Conservation (phyloP, 2,113 vertebrate species). For the Junco hyemalis region DNA sequence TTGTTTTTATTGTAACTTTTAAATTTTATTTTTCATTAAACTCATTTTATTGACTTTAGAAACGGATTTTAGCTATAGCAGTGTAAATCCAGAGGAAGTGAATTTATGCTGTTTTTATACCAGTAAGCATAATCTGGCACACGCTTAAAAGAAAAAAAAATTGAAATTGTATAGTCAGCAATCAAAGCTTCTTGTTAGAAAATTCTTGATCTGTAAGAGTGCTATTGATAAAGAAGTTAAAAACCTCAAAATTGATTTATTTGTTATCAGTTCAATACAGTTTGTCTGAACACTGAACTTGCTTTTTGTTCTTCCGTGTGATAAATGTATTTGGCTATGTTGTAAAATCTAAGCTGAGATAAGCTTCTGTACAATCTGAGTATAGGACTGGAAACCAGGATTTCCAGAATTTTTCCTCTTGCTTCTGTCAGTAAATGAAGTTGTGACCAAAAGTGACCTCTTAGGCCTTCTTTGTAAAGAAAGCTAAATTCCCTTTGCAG, state of each 20-base stretch:
- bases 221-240: slow-evolving; percentile 56
- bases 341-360: slow-evolving; percentile 2
- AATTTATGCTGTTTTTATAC: background rate
- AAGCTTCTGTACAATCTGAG: background rate
- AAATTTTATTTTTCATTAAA: slow-evolving; percentile 54
- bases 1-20: slow-evolving; percentile 30
- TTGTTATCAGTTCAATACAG: slow-evolving; percentile 54
- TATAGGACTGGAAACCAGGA: background rate
- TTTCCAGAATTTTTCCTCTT: background rate
- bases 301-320: slow-evolving; percentile 2
- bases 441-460: background rate
- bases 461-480: background rate
- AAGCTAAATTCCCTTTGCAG: background rate
- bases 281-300: slow-evolving; percentile 40
- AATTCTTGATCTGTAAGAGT: slow-evolving; percentile 19
- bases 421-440: background rate
- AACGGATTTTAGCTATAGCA: background rate
- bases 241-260: slow-evolving; percentile 49
- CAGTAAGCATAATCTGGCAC: slow-evolving; percentile 1
- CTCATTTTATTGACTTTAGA: background rate
- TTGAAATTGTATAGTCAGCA: slow-evolving; percentile 18
- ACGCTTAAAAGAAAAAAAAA: background rate
- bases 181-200: slow-evolving; percentile 45
- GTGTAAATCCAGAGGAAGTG: slow-evolving; percentile 37
- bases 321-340: background rate